Percentiles rank a stretch among this genome's conserved stretches.
These are phyloP conservation scores for Conomelus anceps DNA, from an alignment of 2,888 invertebrate genomes.

Conservation along the genomic window DNA sequence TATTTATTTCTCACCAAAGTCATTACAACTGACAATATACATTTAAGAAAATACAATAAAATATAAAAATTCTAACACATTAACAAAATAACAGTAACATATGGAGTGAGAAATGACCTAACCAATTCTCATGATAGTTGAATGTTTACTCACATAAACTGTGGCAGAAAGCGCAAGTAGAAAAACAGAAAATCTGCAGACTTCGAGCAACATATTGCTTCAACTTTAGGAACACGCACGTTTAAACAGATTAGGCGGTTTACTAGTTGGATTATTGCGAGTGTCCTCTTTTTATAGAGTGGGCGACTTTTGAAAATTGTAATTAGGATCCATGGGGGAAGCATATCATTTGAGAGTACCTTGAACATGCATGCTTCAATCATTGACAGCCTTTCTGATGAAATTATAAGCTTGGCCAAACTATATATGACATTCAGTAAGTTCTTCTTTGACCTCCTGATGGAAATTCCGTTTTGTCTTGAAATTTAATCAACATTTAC, in stretches of 20 bases:
- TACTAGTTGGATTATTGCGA: not conserved
- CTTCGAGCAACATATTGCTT: not conserved
- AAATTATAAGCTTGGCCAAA: not conserved
- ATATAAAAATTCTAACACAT: too few relatives aligned
- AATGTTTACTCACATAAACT: not conserved
- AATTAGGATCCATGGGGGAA: not conserved
- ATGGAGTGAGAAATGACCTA: not conserved
- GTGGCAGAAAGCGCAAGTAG: not conserved
- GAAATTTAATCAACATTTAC: not conserved
- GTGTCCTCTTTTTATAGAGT: not conserved
- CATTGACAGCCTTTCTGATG: not conserved
- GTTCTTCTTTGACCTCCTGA: not conserved
- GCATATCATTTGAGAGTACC: not conserved
- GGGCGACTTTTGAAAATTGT: not conserved
- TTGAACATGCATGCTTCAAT: not conserved
- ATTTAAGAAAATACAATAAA: too few relatives aligned
- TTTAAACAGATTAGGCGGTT: not conserved
- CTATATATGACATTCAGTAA: not conserved
- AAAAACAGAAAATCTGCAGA: not conserved
- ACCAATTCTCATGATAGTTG: not conserved
- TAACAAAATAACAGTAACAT: not conserved
- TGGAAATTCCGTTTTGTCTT: not conserved
- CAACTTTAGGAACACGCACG: not conserved
- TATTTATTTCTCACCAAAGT: too few relatives aligned
- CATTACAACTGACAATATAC: too few relatives aligned